Conservation (phyloP, 2,113 vertebrate species). For the Daphoenositta chrysoptera region DNA sequence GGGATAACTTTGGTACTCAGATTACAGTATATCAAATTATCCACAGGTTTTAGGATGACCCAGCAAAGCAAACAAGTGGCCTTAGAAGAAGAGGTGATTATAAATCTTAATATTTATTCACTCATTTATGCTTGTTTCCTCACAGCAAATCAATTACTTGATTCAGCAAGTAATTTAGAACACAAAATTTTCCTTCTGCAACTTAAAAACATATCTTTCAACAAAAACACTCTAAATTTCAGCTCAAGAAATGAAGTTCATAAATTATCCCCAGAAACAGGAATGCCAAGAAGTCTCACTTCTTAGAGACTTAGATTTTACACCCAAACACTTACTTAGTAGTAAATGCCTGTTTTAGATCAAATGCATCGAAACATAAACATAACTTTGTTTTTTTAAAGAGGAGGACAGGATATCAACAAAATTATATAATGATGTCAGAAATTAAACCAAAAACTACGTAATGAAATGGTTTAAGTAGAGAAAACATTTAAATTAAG, state of each 20-base stretch:
- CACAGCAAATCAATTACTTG: neutral
- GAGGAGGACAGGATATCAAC: neutral
- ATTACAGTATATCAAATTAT: neutral
- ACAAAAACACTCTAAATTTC: neutral
- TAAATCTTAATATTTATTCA: neutral
- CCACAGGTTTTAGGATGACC: neutral
- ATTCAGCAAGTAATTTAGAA: neutral
- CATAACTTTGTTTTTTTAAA: neutral
- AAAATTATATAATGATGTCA: neutral
- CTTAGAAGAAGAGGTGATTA: neutral
- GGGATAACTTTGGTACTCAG: neutral
- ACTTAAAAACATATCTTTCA: neutral
- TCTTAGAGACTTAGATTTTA: neutral
- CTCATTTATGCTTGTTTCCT: neutral
- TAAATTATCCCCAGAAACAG: neutral
- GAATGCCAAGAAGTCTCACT: neutral
- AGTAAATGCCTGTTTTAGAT: neutral
- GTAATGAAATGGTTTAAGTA: neutral
- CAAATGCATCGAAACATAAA: neutral
- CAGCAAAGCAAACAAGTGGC: neutral
- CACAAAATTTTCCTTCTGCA: neutral
- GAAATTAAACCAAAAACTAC: neutral
- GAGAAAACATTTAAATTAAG: neutral
- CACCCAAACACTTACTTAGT: neutral
- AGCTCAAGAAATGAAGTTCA: neutral